These are phyloP conservation scores for Neosalanx taihuensis DNA, from an alignment of 2,797 vertebrate species.

Conservation along the genomic window DNA sequence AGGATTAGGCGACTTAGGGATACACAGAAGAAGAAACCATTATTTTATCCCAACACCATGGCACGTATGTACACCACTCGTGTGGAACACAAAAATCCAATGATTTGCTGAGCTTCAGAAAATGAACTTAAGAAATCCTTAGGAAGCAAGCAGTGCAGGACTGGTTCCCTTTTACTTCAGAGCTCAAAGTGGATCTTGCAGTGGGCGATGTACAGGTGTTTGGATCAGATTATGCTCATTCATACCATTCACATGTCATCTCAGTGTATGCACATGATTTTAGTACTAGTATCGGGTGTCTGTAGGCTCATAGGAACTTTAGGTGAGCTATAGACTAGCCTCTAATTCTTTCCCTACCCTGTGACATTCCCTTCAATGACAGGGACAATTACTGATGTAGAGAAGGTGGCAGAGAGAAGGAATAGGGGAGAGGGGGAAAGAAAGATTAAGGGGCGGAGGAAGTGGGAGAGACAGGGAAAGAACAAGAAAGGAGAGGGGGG, in stretches of 20 bases:
- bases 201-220: not conserved
- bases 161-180: not conserved
- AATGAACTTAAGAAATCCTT: no score
- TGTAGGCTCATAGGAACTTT: not conserved
- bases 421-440: conserved; percentile 31
- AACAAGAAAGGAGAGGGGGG: conserved; percentile 35
- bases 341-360: conserved; percentile 19
- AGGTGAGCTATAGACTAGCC: not conserved
- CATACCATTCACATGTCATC: not conserved
- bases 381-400: conserved; percentile 46
- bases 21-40: not conserved
- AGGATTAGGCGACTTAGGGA: conserved; percentile 14
- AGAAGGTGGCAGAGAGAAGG: conserved; percentile 29
- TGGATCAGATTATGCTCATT: not conserved
- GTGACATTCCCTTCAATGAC: conserved; percentile 50
- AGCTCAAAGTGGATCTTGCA: not conserved
- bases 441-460: conserved; percentile 53
- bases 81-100: no score
- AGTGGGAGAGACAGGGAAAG: conserved; percentile 49
- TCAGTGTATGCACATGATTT: not conserved
- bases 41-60: no score
- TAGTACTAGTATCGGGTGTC: not conserved
- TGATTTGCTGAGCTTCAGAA: no score
- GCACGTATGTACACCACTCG: no score
- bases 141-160: not conserved